Evolutionary conservation across 2,797 vertebrate species (phyloP).

Genomic region (Sternotherus odoratus): DNA sequence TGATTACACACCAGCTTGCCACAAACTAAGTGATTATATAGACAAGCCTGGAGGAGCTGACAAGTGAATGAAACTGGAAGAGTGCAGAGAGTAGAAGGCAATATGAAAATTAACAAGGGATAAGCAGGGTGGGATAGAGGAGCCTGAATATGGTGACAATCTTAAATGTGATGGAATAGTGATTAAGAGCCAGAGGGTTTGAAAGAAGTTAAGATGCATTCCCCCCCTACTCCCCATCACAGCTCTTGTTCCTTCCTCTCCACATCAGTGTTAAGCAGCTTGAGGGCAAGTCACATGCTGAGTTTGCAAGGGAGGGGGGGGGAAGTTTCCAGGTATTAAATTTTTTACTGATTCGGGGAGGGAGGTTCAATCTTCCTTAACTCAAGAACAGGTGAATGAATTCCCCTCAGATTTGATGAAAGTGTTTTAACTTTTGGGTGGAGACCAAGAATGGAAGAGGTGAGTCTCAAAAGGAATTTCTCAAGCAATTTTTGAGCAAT

Average conservation of each 20-base stretch:
- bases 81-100: not conserved
- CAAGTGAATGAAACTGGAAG: not conserved
- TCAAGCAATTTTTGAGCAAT: not conserved
- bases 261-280: not conserved
- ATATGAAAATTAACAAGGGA: not conserved
- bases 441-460: not conserved
- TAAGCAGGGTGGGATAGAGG: not conserved
- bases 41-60: not conserved
- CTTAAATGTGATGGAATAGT: not conserved
- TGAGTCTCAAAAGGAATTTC: not conserved
- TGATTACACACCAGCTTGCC: not conserved
- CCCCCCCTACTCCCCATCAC: not conserved
- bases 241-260: conserved; percentile 7
- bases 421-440: not conserved
- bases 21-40: not conserved
- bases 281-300: not conserved
- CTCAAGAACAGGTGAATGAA: not conserved
- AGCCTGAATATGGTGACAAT: not conserved
- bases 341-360: not conserved
- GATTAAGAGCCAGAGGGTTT: not conserved
- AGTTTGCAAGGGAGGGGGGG: not conserved
- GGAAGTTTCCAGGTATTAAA: not conserved
- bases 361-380: not conserved
- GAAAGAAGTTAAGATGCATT: not conserved
- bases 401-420: not conserved